These are phyloP conservation scores for Cladorhizidae sp. DNA, from an alignment of 37 sponge, comb jelly and placozoan genomes.

Conservation along the genomic window DNA sequence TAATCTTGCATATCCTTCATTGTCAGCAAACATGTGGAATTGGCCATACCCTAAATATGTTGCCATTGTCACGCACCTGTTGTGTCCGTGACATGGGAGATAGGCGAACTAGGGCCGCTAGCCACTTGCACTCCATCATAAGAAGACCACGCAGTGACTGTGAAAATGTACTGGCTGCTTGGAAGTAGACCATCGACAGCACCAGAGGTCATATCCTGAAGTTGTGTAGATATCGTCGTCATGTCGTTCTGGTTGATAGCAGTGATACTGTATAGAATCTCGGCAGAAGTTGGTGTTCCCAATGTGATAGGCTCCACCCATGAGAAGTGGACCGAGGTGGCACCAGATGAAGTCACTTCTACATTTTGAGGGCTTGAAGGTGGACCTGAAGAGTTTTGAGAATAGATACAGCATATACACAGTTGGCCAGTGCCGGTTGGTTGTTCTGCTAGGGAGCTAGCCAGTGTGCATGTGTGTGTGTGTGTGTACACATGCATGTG, in stretches of 20 bases:
- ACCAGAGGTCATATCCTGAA: not conserved
- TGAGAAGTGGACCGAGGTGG: constrained; percentile 5
- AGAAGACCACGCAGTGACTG: not conserved
- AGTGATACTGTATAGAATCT: not conserved
- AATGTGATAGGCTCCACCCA: not conserved
- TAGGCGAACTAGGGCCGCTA: not conserved
- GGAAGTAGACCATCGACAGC: constrained; percentile 10
- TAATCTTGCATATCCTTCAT: too few species aligned
- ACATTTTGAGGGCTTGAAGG: constrained; percentile 12
- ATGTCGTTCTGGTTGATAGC: not conserved
- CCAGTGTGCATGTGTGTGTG: too few species aligned
- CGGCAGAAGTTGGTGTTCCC: not conserved
- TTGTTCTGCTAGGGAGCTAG: too few species aligned
- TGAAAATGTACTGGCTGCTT: constrained; percentile 2
- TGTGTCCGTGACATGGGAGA: not conserved
- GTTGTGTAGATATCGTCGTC: not conserved
- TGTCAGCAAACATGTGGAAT: too few species aligned
- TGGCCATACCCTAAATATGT: too few species aligned
- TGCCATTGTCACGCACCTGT: constrained; percentile 1
- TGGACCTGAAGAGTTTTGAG: not conserved
- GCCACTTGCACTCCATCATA: not conserved
- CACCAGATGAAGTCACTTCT: not conserved
- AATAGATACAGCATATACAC: too few species aligned
- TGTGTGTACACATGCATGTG: too few species aligned
- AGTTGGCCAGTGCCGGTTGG: too few species aligned